phyloP scores from a whole-genome alignment of 2,113 vertebrate genomes.

The Sisor rabdophorus region DNA sequence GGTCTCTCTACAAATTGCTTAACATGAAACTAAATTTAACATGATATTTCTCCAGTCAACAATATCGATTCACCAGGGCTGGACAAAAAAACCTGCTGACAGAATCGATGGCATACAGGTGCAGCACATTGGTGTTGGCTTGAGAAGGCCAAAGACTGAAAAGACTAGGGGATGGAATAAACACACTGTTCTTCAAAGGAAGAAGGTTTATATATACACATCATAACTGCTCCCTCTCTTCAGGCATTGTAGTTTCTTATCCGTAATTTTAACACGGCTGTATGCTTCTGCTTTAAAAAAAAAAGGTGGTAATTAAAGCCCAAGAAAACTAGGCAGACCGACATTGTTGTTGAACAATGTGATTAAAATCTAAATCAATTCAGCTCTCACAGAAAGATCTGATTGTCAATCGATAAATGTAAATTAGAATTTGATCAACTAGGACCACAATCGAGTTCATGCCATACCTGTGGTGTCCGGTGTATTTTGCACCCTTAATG shows the following conservation, averaged over 20 bases:
- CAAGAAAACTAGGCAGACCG: too few species aligned
- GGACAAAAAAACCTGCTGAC: background rate
- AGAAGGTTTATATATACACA: background rate
- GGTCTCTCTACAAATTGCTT: constrained; percentile 3
- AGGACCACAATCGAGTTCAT: background rate
- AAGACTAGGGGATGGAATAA: background rate
- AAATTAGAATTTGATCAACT: background rate
- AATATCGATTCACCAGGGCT: background rate
- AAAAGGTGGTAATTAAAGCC: too few species aligned
- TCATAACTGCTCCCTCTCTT: background rate
- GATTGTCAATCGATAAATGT: background rate
- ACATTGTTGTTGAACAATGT: too few species aligned
- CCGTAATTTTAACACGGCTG: background rate
- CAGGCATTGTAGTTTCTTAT: background rate
- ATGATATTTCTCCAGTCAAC: background rate
- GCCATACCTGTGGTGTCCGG: constrained; percentile 70
- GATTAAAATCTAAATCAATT: background rate
- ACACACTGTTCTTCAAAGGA: constrained; percentile 14
- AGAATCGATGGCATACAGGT: background rate
- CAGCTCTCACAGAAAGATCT: background rate
- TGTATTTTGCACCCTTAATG: constrained; percentile 74
- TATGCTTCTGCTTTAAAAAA: background rate
- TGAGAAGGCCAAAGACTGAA: constrained; percentile 2
- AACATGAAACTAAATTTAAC: background rate
- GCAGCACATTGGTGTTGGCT: background rate